Percentiles rank a stretch among this genome's conserved stretches.
Evolutionary conservation across 2,797 vertebrate species (phyloP).

Genomic region (Parambassis ranga): DNA sequence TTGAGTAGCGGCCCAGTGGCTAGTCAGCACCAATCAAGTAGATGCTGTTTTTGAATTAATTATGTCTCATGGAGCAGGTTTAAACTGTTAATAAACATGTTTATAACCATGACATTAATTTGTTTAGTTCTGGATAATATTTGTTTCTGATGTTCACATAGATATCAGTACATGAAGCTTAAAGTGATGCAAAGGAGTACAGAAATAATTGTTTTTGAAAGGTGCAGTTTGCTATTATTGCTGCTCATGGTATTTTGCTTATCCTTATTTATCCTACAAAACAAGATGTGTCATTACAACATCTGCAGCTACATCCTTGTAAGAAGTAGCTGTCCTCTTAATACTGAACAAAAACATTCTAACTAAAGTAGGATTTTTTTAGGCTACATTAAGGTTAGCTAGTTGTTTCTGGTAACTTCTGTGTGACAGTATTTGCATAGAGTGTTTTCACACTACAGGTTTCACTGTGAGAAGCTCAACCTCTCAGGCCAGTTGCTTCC

Average conservation of each 20-base stretch:
- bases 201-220: too few relatives aligned
- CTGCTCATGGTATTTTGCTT: too few relatives aligned
- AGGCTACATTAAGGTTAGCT: not conserved
- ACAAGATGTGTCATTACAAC: too few relatives aligned
- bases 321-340: not conserved
- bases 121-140: too few relatives aligned
- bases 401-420: not conserved
- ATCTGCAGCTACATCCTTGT: not conserved
- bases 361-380: not conserved
- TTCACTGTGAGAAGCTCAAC: constrained; percentile 33
- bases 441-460: constrained; percentile 17
- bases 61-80: not conserved
- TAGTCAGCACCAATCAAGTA: not conserved
- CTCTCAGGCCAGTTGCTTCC: constrained; percentile 57
- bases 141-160: too few relatives aligned
- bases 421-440: not conserved
- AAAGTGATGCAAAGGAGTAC: too few relatives aligned
- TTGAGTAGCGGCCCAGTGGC: too few relatives aligned
- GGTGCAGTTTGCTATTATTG: too few relatives aligned
- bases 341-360: not conserved
- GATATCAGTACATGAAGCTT: too few relatives aligned
- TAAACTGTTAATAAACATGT: too few relatives aligned
- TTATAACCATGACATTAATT: too few relatives aligned
- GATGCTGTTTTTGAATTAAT: not conserved
- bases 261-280: too few relatives aligned